Base-by-base conservation (phyloP, 1,140 invertebrate species). In the Xylocopa sonorina region DNA sequence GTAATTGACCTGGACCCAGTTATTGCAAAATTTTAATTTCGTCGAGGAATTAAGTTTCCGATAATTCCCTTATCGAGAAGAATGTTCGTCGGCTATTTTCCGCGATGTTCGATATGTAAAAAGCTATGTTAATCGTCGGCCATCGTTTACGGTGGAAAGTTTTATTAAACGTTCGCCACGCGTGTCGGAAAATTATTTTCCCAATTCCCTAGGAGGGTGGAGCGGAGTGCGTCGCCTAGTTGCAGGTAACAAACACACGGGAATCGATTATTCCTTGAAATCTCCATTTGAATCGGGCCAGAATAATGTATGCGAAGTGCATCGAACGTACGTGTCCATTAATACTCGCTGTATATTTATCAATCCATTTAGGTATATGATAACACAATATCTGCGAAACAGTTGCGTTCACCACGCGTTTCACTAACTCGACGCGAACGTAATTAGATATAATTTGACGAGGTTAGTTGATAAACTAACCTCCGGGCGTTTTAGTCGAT, bases 1-100 rank as follows among this genome's bases (percentile, higher is more conserved):
- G 81, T 41, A 88, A 89, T 90, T 87, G 82, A 83, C 85, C 79
- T 68, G 74, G 63, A 87, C 77, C 83, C 87, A 90, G 89, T 89
- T 89, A 89, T 80, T 80, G 78, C 55, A 75, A 84, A 87, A 90
- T 90, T 89, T 89, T 86, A 85, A 89, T 88, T 88, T 73, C 63
- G 69, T 77, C 67, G 74, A 66, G 69, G 78, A 87, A 84, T 75
- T 62, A 83, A 82, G 77, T 64, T 84, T 84, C 57, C 81, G 4
- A 27, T 27, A 10, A 75, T 12, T 29, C 5, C 1, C 14, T 6
- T n/a, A n/a, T n/a, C n/a, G n/a, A n/a, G n/a, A n/a, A n/a, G n/a
- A n/a, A n/a, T n/a, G n/a, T n/a, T n/a, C n/a, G n/a, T n/a, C n/a
- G n/a, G n/a, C n/a, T n/a, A n/a, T n/a, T 2, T 46, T 7, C 14